phyloP scores from a whole-genome alignment of 2,113 vertebrate species.

The Polypterus bichir region DNA sequence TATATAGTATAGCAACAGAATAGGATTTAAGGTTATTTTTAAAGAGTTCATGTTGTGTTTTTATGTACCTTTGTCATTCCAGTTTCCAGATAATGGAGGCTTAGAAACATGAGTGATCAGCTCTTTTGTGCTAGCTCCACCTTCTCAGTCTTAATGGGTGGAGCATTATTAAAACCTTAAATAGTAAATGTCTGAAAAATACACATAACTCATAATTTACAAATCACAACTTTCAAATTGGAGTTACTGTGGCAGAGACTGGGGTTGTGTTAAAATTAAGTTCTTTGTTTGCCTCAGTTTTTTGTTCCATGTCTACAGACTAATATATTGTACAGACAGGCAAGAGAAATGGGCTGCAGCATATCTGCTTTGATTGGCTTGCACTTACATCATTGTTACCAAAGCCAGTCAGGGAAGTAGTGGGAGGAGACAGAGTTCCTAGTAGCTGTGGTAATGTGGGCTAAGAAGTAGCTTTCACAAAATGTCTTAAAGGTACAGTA shows the following conservation, averaged over 20 bases:
- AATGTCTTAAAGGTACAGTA: slow-evolving; percentile 4
- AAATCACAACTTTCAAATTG: background rate
- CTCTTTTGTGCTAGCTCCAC: background rate
- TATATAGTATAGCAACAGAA: background rate
- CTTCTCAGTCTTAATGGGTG: background rate
- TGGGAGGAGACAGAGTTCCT: background rate
- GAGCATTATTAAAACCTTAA: background rate
- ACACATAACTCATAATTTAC: background rate
- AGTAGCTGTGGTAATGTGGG: background rate
- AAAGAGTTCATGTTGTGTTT: too few relatives aligned
- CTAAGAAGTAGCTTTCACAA: background rate
- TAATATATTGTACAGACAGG: background rate
- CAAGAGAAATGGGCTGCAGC: background rate
- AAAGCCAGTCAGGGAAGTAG: background rate
- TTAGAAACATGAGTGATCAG: background rate
- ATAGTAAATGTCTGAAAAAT: background rate
- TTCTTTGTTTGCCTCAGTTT: too few relatives aligned
- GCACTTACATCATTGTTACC: background rate
- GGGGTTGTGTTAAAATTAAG: too few relatives aligned
- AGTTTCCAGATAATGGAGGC: background rate
- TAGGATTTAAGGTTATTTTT: background rate
- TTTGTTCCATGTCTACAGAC: background rate
- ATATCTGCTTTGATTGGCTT: slow-evolving; percentile 7
- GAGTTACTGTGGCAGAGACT: background rate
- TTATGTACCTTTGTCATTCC: background rate